Evolutionary conservation across 2,888 invertebrate species (phyloP).

Genomic region (Trachelus iudaicus): DNA sequence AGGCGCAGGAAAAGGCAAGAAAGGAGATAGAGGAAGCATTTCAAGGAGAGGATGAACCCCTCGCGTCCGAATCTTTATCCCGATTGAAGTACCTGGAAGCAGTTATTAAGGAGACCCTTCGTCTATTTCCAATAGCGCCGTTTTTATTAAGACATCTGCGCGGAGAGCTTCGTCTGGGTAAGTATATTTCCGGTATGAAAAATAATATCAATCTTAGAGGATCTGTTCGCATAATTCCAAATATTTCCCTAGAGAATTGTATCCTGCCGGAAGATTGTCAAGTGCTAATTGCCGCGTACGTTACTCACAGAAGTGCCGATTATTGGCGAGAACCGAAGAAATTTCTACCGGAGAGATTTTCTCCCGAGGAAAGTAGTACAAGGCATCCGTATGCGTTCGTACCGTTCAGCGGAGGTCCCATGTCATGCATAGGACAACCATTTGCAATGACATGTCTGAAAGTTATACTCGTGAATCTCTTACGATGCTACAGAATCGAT

Average conservation of each 20-base stretch:
- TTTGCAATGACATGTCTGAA: constrained; percentile 1
- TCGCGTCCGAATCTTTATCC: constrained; percentile 23
- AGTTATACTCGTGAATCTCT: constrained; percentile 3
- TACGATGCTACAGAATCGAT: constrained; percentile 6
- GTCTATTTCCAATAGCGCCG: constrained; percentile 36
- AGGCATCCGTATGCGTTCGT: constrained; percentile 37
- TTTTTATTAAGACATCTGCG: constrained; percentile 34
- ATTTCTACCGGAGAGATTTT: constrained; percentile 43
- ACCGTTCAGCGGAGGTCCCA: constrained; percentile 35
- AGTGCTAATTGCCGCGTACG: constrained; percentile 28
- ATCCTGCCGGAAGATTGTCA: constrained; percentile 33
- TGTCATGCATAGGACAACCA: constrained; percentile 30
- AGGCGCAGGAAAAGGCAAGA: constrained; percentile 32
- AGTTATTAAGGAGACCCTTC: constrained; percentile 36
- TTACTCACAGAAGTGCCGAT: constrained; percentile 30
- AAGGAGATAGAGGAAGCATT: constrained; percentile 26
- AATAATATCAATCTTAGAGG: constrained; percentile 2
- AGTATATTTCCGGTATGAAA: constrained; percentile 1
- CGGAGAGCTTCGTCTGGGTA: constrained; percentile 33
- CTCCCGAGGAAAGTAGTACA: constrained; percentile 31
- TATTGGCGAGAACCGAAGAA: constrained; percentile 42
- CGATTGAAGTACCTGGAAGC: constrained; percentile 34
- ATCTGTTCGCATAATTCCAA: not conserved
- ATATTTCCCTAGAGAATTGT: constrained; percentile 28
- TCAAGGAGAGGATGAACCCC: constrained; percentile 1